Conservation (phyloP, 1,140 invertebrate species). For the Aphidius gifuensis region DNA sequence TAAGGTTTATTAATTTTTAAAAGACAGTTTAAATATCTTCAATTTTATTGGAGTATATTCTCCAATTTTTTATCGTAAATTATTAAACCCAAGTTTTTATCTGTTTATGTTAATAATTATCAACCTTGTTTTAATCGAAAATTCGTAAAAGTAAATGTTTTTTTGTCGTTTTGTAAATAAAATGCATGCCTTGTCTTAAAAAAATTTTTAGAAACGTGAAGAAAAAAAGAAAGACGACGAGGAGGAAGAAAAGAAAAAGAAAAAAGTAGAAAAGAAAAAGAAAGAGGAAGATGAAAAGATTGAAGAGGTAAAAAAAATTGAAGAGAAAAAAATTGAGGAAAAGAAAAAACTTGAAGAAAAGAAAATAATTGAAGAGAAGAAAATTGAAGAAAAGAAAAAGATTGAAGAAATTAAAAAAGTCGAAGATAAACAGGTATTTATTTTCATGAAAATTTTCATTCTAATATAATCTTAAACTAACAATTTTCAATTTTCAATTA, state of each 20-base stretch:
- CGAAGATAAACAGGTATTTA: constrained; percentile 27
- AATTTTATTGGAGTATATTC: background rate
- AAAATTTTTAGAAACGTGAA: constrained; percentile 28
- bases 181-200: constrained; percentile 18
- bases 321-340: constrained; percentile 37
- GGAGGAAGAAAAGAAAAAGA: constrained; percentile 24
- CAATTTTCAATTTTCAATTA: constrained; percentile 22
- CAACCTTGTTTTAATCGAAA: no score
- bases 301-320: constrained; percentile 52
- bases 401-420: constrained; percentile 50
- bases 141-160: no score
- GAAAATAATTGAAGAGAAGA: constrained; percentile 42
- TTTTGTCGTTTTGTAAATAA: no score
- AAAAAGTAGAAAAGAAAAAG: constrained; percentile 37
- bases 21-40: background rate
- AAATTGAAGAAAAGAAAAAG: constrained; percentile 39
- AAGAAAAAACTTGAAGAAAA: constrained; percentile 36
- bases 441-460: background rate
- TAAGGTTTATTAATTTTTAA: background rate
- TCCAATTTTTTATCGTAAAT: no score
- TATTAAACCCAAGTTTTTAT: no score
- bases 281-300: constrained; percentile 42
- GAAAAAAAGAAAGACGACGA: constrained; percentile 31
- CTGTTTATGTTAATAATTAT: no score
- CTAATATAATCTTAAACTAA: constrained; percentile 21